Conservation (phyloP, 2,797 vertebrate genomes). For the Tenualosa ilisha region DNA sequence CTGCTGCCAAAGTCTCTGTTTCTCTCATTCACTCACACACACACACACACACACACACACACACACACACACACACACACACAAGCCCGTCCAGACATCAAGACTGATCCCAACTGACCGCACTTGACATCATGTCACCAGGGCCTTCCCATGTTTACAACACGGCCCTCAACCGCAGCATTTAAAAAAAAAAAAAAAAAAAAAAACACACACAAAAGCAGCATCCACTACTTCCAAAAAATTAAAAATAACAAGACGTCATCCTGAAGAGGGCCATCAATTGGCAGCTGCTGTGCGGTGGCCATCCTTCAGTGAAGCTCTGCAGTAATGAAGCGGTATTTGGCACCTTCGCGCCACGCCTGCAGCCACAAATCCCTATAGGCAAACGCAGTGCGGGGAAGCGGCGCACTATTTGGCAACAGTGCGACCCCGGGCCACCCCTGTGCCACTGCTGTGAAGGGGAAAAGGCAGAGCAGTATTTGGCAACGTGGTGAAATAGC, state of each 20-base stretch:
- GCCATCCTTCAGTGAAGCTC: constrained; percentile 16
- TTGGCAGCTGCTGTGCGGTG: constrained; percentile 24
- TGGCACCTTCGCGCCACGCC: constrained; percentile 29
- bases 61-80: neutral
- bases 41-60: neutral
- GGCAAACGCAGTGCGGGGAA: constrained; percentile 10
- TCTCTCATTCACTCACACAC: neutral
- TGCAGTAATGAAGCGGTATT: neutral
- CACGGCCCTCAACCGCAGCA: no score
- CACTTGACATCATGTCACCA: neutral
- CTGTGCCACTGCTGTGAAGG: neutral
- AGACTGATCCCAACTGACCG: neutral
- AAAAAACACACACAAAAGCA: no score
- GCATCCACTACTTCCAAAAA: neutral
- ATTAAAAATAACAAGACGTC: neutral
- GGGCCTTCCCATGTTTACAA: constrained; percentile 3
- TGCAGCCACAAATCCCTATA: constrained; percentile 35
- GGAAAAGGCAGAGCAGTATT: constrained; percentile 31
- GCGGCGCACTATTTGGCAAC: neutral
- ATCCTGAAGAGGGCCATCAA: neutral
- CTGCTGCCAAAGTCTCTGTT: neutral
- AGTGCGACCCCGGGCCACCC: neutral
- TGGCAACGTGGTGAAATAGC: constrained; percentile 32
- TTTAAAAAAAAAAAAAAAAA: no score
- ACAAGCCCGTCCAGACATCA: neutral